A percentile compares a stretch with the other conserved stretches of the same genome.
These are phyloP conservation scores for Alosa sapidissima DNA, from an alignment of 2,797 vertebrate genomes.

Conservation along the genomic window DNA sequence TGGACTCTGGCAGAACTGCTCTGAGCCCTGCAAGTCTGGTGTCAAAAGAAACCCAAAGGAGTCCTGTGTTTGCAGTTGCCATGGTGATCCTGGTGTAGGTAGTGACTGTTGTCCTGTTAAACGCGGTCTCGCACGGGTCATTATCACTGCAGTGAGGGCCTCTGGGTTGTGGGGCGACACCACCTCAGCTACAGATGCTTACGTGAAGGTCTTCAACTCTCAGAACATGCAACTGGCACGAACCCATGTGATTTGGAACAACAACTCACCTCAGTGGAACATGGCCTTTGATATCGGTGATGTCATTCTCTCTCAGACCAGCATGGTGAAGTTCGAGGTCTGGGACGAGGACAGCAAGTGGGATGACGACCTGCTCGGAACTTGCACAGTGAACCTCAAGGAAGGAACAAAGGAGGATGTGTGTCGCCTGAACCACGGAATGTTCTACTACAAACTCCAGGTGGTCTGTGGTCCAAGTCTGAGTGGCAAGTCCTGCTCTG, in stretches of 20 bases:
- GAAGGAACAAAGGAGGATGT: constrained; percentile 57
- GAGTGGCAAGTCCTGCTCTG: constrained; percentile 63
- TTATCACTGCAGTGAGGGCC: constrained; percentile 65
- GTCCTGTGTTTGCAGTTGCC: constrained; percentile 73
- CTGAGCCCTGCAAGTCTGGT: constrained; percentile 65
- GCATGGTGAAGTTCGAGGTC: constrained; percentile 68
- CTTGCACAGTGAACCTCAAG: constrained; percentile 57
- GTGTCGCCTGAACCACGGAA: constrained; percentile 74
- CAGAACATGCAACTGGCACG: constrained; percentile 20
- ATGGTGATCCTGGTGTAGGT: constrained; percentile 58
- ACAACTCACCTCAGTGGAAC: constrained; percentile 76
- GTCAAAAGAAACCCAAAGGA: constrained; percentile 59
- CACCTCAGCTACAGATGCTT: constrained; percentile 73
- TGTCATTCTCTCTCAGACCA: constrained; percentile 48
- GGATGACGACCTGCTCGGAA: constrained; percentile 82
- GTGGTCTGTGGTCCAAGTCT: constrained; percentile 76
- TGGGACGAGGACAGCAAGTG: constrained; percentile 82
- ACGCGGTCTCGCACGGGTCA: constrained; percentile 71
- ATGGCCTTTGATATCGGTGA: constrained; percentile 55
- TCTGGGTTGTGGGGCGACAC: constrained; percentile 76
- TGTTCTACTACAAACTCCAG: constrained; percentile 63
- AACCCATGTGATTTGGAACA: constrained; percentile 62
- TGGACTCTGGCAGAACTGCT: constrained; percentile 80
- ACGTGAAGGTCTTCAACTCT: constrained; percentile 70
- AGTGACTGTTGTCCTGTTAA: constrained; percentile 78